Evolutionary conservation across 2,113 vertebrate genomes (phyloP).

Genomic region (Alethe castanea): DNA sequence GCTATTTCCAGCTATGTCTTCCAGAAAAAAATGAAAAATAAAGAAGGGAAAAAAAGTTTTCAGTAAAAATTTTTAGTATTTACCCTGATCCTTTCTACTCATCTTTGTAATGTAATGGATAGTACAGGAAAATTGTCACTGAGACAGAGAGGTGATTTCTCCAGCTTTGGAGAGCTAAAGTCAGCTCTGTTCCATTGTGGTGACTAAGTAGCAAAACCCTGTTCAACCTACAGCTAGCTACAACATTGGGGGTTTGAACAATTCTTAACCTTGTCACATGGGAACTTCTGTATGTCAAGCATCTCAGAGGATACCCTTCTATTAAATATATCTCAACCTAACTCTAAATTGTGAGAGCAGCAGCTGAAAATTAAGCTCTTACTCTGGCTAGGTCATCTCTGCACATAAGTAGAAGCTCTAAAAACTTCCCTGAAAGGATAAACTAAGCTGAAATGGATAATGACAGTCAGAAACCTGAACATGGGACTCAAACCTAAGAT

Average conservation of each 20-base stretch:
- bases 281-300: neutral
- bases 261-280: neutral
- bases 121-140: neutral
- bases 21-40: neutral
- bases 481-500: neutral
- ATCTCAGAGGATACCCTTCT: neutral
- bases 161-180: neutral
- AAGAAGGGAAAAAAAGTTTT: fast-evolving
- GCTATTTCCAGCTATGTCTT: neutral
- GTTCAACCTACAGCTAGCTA: neutral
- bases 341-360: neutral
- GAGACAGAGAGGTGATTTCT: neutral
- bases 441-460: neutral
- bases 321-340: neutral
- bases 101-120: neutral
- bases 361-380: neutral
- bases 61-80: neutral
- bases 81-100: neutral
- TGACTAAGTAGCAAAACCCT: neutral
- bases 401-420: neutral
- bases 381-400: neutral
- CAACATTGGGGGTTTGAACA: neutral
- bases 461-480: neutral
- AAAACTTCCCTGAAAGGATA: neutral
- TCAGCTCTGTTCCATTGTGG: neutral